Evolutionary conservation across 1,140 invertebrate genomes (phyloP).

Genomic region (Camponotus pennsylvanicus): DNA sequence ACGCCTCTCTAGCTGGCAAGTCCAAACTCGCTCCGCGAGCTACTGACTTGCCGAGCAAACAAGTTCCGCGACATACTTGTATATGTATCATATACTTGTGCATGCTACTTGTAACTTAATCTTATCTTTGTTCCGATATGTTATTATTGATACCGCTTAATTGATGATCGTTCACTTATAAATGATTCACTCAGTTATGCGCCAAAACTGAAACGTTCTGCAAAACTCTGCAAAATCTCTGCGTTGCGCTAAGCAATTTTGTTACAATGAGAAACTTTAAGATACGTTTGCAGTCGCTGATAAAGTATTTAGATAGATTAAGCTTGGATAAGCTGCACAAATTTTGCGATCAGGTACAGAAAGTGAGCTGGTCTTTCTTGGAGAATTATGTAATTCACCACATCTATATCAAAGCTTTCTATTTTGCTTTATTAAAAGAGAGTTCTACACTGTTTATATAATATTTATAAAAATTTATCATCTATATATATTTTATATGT

Average conservation of each 20-base stretch:
- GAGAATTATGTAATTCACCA: slow-evolving; percentile 2
- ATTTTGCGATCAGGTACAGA: not conserved
- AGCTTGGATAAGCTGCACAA: slow-evolving; percentile 54
- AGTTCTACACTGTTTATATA: not conserved
- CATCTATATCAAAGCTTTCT: not conserved
- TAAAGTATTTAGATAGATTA: slow-evolving; percentile 58
- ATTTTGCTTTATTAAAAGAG: not conserved
- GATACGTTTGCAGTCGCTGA: slow-evolving; percentile 26
- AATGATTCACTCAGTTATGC: slow-evolving; percentile 56
- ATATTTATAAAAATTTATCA: not conserved
- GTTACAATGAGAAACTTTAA: slow-evolving; percentile 61
- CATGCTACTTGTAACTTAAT: slow-evolving; percentile 44
- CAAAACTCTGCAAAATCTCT: slow-evolving; percentile 1
- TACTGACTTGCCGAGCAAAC: not conserved
- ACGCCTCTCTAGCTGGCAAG: not conserved
- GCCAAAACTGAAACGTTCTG: slow-evolving; percentile 11
- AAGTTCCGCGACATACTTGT: no score
- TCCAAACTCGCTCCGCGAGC: not conserved
- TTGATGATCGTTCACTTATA: slow-evolving; percentile 27
- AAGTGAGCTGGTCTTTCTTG: not conserved
- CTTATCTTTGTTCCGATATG: slow-evolving; percentile 65
- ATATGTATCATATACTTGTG: no score
- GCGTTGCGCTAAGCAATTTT: slow-evolving; percentile 48
- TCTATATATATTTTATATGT: not conserved
- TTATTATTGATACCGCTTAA: slow-evolving; percentile 46